Base-by-base conservation (phyloP, 2,888 invertebrate genomes). In the Steromphala cineraria region DNA sequence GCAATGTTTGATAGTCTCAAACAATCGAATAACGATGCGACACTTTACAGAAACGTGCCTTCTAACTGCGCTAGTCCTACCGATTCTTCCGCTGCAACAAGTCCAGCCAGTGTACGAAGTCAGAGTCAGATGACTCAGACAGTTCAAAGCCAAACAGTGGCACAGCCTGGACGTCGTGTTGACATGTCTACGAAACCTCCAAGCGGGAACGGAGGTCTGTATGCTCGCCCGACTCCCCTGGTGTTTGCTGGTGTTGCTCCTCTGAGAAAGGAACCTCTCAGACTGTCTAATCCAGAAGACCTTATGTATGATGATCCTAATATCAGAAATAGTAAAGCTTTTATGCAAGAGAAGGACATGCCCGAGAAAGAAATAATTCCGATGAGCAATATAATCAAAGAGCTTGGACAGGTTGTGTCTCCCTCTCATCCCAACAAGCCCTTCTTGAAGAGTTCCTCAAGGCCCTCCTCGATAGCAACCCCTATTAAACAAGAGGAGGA, bases 1-100 rank as follows among this genome's bases (percentile, higher is more conserved):
- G 85, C 88, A 8, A 83, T 91, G 74, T 91, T 91, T 86, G 90
- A 91, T 81, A 87, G 88, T 78, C 81, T 91, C 19, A 91, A 91
- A 82, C 82, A 78, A 40, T 24, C 13, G 5, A 78, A 62, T 17
- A 52, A 75, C 24, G 53, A 53, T 8, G n/a, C 15, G 10, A 75
- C 75, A 53, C 15, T 75, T 13, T 53, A 52, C 75, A 75, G 75
- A 36, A 53, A 56, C 21, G 56, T 55, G 62, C 62, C 62, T 62
- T 67, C 78, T 19, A 46, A 53, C 17, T 67, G 78, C 40, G 21
- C 78, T 17, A 62, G 78, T 78, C 56, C 78, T 19, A 56, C 40
- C 2, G 78, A 31, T 21, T 78, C 62, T 19, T 67, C 62, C n/a
- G 55, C 55, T 55, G 52, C 46, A 15, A 76, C 55, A 0, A 76